phyloP scores from a whole-genome alignment of 2,888 invertebrate genomes.

The Lycophotia porphyrea region DNA sequence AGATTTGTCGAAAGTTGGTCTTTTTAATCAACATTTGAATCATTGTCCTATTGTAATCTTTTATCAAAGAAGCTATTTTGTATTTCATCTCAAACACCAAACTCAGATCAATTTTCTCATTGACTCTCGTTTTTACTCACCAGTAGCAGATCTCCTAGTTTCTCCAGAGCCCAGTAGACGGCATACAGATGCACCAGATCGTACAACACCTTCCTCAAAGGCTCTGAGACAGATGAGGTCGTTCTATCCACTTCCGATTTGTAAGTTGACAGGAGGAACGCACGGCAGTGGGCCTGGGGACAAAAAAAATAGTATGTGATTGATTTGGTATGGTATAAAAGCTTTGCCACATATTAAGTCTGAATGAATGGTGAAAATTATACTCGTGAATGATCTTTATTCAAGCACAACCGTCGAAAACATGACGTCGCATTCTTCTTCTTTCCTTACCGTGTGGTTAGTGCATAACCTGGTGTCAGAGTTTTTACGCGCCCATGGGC shows the following conservation, averaged over 20 bases:
- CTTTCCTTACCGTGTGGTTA: too few relatives aligned
- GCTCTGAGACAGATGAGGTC: slow-evolving; percentile 88
- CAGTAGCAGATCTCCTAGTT: slow-evolving; percentile 94
- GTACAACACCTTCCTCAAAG: slow-evolving; percentile 91
- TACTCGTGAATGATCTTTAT: too few relatives aligned
- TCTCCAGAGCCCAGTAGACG: slow-evolving; percentile 93
- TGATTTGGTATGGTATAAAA: not conserved
- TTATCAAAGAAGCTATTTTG: not conserved
- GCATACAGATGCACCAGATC: slow-evolving; percentile 94
- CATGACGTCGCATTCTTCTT: too few relatives aligned
- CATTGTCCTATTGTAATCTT: not conserved
- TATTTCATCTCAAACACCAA: not conserved
- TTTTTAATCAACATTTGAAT: not conserved
- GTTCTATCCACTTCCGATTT: slow-evolving; percentile 89
- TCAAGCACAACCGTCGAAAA: too few relatives aligned
- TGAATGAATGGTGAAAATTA: too few relatives aligned
- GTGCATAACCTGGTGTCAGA: too few relatives aligned
- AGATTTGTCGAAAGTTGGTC: not conserved
- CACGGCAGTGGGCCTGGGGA: slow-evolving; percentile 92
- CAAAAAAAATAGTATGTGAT: not conserved
- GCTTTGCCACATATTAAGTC: too few relatives aligned
- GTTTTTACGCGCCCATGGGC: too few relatives aligned
- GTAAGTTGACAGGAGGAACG: slow-evolving; percentile 93
- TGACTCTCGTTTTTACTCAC: slow-evolving; percentile 85
- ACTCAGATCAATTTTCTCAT: not conserved